Percentiles rank a stretch among this genome's conserved stretches.
These are phyloP conservation scores for Aphelenchoides fujianensis DNA, from an alignment of 1,140 invertebrate genomes.

Conservation along the genomic window DNA sequence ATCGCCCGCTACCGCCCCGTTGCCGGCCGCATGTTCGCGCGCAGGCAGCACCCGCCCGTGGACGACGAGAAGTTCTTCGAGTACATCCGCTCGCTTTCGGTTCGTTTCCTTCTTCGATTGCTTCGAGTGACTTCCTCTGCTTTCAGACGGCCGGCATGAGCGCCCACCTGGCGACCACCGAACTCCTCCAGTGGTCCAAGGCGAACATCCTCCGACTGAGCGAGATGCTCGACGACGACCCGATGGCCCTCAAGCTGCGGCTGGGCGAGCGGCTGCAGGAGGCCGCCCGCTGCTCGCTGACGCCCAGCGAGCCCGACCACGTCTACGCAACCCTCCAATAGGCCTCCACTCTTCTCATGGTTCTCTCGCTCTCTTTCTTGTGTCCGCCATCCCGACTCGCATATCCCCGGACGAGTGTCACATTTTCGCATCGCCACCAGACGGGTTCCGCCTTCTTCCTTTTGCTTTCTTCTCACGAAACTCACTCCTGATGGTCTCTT, in stretches of 20 bases:
- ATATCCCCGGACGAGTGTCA: background rate
- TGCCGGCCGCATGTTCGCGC: constrained; percentile 38
- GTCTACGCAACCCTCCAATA: constrained; percentile 51
- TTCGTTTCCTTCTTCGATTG: background rate
- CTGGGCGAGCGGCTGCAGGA: constrained; percentile 45
- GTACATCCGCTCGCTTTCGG: constrained; percentile 43
- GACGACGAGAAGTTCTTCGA: constrained; percentile 48
- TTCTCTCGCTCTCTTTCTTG: background rate
- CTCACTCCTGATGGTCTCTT: too few species aligned
- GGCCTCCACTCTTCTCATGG: background rate
- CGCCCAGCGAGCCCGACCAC: constrained; percentile 32
- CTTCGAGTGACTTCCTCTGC: constrained; percentile 5
- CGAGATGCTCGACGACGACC: constrained; percentile 41
- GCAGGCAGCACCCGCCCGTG: constrained; percentile 33
- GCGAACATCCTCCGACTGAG: constrained; percentile 50
- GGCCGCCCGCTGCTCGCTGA: constrained; percentile 37
- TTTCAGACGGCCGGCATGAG: constrained; percentile 28
- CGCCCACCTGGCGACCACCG: constrained; percentile 26
- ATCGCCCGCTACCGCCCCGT: constrained; percentile 50
- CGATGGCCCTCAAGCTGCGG: constrained; percentile 38
- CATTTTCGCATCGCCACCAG: background rate
- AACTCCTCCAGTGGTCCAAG: constrained; percentile 56
- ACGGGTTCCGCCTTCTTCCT: background rate
- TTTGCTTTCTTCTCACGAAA: constrained; percentile 14
- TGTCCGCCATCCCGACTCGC: background rate